phyloP scores from a whole-genome alignment of 2,797 vertebrate species.

The Todus mexicanus region DNA sequence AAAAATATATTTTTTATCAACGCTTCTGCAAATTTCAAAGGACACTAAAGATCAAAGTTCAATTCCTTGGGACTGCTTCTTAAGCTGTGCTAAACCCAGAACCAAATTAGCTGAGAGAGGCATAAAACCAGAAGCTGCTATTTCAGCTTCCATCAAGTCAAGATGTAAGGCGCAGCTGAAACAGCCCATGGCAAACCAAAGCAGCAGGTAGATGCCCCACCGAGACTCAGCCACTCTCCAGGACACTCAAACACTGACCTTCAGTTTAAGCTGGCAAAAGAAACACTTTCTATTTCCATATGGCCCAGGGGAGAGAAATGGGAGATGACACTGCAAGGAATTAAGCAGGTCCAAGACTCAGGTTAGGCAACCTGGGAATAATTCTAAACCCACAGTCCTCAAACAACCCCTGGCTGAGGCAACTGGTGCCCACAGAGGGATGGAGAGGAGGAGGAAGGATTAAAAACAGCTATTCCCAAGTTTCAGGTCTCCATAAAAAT shows the following conservation, averaged over 20 bases:
- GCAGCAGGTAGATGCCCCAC: accelerated
- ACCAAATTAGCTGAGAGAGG: background rate
- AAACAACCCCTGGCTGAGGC: background rate
- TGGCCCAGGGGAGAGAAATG: background rate
- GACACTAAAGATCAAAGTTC: background rate
- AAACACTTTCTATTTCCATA: background rate
- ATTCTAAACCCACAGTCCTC: background rate
- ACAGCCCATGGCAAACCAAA: background rate
- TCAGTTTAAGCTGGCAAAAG: background rate
- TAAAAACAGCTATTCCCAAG: background rate
- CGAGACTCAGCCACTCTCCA: accelerated
- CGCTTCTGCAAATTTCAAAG: background rate
- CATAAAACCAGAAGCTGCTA: background rate
- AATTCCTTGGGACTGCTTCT: background rate
- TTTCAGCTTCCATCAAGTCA: background rate
- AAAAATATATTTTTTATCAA: no score
- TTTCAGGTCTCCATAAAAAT: background rate
- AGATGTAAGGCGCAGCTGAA: background rate
- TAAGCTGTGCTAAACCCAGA: background rate
- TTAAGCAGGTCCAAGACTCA: background rate
- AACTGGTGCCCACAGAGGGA: background rate
- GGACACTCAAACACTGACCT: accelerated
- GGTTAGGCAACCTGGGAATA: accelerated
- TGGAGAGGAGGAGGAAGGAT: background rate
- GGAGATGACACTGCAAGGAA: background rate